A percentile compares a stretch with the other conserved stretches of the same genome.
Conservation (phyloP, 2,888 invertebrate genomes). For the Diarsia brunnea region DNA sequence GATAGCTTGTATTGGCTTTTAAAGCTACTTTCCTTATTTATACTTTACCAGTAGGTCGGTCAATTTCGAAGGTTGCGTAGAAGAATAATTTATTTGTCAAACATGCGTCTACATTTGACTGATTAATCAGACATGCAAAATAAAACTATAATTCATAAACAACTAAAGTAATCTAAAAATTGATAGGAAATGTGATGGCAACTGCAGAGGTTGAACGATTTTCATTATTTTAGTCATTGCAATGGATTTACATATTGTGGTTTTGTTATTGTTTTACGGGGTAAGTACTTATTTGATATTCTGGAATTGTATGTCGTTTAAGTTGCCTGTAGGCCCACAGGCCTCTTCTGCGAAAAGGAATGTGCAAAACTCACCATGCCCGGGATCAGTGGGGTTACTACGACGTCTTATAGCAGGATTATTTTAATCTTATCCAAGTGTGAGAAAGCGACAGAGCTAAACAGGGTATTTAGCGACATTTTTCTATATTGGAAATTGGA, state of each 20-base stretch:
- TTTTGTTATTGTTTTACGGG: slow-evolving; percentile 27
- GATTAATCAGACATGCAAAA: too few relatives aligned
- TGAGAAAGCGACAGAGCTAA: too few relatives aligned
- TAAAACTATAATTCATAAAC: slow-evolving; percentile 24
- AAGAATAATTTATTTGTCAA: too few relatives aligned
- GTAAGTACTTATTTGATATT: slow-evolving; percentile 34
- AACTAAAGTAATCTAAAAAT: slow-evolving; percentile 34
- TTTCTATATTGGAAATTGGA: too few relatives aligned
- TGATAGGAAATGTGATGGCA: slow-evolving; percentile 37
- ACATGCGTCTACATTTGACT: too few relatives aligned
- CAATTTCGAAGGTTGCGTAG: too few relatives aligned
- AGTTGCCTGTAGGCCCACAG: not conserved
- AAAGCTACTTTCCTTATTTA: not conserved
- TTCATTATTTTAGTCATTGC: slow-evolving; percentile 15
- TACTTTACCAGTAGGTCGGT: not conserved
- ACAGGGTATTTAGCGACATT: too few relatives aligned
- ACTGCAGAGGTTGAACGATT: not conserved
- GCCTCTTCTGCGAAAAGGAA: not conserved
- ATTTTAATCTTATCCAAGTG: too few relatives aligned
- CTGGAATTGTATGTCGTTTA: not conserved
- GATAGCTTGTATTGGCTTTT: not conserved
- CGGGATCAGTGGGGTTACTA: too few relatives aligned
- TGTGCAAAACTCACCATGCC: not conserved
- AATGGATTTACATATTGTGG: slow-evolving; percentile 30
- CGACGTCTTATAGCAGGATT: too few relatives aligned